These are phyloP conservation scores for Aethes cnicana DNA, from an alignment of 2,888 invertebrate species.

Conservation along the genomic window DNA sequence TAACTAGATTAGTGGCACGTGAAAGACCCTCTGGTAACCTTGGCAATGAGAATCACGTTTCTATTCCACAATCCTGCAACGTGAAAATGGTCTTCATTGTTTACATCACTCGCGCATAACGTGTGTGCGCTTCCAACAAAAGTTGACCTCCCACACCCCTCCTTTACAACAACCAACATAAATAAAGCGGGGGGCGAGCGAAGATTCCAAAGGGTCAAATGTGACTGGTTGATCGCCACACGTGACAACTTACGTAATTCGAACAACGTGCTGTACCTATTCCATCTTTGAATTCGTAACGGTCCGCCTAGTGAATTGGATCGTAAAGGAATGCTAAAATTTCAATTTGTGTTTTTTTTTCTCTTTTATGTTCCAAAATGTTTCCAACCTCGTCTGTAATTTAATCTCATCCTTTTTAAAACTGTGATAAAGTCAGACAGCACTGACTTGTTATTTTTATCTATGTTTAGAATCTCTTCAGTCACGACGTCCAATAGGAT, in stretches of 20 bases:
- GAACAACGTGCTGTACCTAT: slow-evolving; percentile 22
- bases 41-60: slow-evolving; percentile 28
- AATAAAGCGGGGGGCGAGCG: background rate
- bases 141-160: background rate
- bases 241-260: slow-evolving; percentile 27
- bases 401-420: too few species aligned
- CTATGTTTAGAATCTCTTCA: too few species aligned
- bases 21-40: slow-evolving; percentile 9
- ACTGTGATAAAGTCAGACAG: too few species aligned
- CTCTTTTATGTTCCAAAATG: too few species aligned
- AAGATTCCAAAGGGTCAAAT: background rate
- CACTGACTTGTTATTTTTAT: too few species aligned
- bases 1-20: slow-evolving; percentile 29
- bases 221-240: slow-evolving; percentile 1
- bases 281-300: slow-evolving; percentile 28
- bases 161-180: background rate
- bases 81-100: slow-evolving; percentile 19
- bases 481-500: too few species aligned
- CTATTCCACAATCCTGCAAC: slow-evolving; percentile 10
- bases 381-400: too few species aligned
- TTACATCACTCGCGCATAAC: slow-evolving; percentile 9
- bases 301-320: slow-evolving; percentile 9
- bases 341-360: background rate
- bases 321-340: slow-evolving; percentile 16
- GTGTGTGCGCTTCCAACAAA: slow-evolving; percentile 1